Evolutionary conservation across 64 coral and sea anemone species (phyloP).

Genomic region (Montipora capricornis): DNA sequence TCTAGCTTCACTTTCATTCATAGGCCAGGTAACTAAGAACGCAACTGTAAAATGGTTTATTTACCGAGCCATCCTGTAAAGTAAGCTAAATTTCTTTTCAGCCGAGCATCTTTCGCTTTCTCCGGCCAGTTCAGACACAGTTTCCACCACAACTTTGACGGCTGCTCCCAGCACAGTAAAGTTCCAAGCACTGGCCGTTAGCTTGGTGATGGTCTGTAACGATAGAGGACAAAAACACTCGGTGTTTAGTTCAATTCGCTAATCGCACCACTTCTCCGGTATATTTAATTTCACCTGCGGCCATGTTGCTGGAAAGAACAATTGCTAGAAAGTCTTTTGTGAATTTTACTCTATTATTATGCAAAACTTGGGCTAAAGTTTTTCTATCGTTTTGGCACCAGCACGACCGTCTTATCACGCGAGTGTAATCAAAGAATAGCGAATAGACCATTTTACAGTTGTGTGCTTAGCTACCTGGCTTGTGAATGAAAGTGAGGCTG

Average conservation of each 20-base stretch:
- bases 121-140: constrained; percentile 65
- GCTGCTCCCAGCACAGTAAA: constrained; percentile 85
- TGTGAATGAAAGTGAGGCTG: too few relatives aligned
- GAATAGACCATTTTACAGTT: too few relatives aligned
- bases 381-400: too few relatives aligned
- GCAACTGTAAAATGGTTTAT: not conserved
- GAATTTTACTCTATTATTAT: too few relatives aligned
- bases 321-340: too few relatives aligned
- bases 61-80: constrained; percentile 58
- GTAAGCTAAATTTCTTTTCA: constrained; percentile 55
- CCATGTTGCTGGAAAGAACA: too few relatives aligned
- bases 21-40: too few relatives aligned
- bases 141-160: constrained; percentile 79
- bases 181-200: constrained; percentile 82
- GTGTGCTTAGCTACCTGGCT: too few relatives aligned
- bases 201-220: constrained; percentile 75
- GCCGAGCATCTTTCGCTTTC: constrained; percentile 23
- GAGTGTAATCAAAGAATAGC: too few relatives aligned
- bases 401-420: too few relatives aligned
- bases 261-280: not conserved
- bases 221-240: not conserved
- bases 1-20: too few relatives aligned
- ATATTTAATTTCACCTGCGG: not conserved
- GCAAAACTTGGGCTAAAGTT: too few relatives aligned
- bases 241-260: not conserved